Evolutionary conservation across 2,113 vertebrate species (phyloP).

Genomic region (Arvicanthis niloticus): DNA sequence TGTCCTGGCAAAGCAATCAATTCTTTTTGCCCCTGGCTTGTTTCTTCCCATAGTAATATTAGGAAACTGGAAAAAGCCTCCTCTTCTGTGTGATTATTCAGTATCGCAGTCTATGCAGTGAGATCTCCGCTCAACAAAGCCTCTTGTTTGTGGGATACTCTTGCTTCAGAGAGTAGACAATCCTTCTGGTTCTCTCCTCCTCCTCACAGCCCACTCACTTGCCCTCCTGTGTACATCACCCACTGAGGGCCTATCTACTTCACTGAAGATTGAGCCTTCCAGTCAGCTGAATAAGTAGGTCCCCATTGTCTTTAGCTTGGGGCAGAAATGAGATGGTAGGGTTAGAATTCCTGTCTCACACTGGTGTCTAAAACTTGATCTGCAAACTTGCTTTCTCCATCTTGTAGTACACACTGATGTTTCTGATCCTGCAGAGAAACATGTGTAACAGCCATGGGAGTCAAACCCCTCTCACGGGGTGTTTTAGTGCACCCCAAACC

Average conservation of each 20-base stretch:
- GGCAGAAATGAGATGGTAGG: not conserved
- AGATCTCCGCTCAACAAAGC: not conserved
- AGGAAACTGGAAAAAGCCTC: not conserved
- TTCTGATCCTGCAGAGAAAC: not conserved
- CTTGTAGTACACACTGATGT: not conserved
- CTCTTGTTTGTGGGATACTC: not conserved
- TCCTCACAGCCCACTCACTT: not conserved
- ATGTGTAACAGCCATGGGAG: not conserved
- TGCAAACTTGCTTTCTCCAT: not conserved
- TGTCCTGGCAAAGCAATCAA: not conserved
- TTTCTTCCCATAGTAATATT: not conserved
- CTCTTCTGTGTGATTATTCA: not conserved
- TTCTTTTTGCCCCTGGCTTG: not conserved
- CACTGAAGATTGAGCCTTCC: not conserved
- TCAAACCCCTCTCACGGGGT: not conserved
- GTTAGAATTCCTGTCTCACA: not conserved
- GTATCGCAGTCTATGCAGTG: accelerated
- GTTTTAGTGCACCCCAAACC: not conserved
- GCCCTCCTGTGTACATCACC: not conserved
- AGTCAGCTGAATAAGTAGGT: not conserved
- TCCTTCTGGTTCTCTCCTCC: not conserved
- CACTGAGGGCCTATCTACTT: not conserved
- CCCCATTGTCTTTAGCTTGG: not conserved
- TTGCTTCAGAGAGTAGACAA: accelerated
- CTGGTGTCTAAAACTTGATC: not conserved